These are phyloP conservation scores for Sebastes paucispinis DNA, from an alignment of 2,797 vertebrate genomes.

Conservation along the genomic window DNA sequence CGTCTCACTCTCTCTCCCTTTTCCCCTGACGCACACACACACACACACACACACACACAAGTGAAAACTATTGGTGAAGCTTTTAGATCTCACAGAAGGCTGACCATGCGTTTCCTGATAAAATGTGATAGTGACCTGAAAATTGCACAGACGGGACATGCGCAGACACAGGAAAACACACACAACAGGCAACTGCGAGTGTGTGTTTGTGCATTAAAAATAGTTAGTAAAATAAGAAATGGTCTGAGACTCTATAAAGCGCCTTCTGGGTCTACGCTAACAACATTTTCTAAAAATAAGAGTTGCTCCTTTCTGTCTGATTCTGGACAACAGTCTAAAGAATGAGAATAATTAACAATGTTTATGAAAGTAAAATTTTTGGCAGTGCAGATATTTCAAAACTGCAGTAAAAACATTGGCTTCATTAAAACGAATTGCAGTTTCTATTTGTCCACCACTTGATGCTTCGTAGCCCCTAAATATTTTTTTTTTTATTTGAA, in stretches of 20 bases:
- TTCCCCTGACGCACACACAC: neutral
- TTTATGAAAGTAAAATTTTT: neutral
- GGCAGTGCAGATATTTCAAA: neutral
- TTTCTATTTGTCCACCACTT: neutral
- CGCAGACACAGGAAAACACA: neutral
- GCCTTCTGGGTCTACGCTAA: neutral
- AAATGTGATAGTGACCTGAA: constrained; percentile 36
- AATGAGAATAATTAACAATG: neutral
- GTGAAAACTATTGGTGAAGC: neutral
- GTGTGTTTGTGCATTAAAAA: neutral
- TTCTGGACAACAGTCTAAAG: neutral
- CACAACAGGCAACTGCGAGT: neutral
- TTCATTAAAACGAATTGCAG: neutral
- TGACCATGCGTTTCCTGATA: constrained; percentile 22
- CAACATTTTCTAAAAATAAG: neutral
- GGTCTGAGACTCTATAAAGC: neutral
- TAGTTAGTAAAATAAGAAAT: neutral
- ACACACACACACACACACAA: neutral
- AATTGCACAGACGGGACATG: neutral
- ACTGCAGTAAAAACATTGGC: neutral
- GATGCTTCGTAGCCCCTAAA: neutral
- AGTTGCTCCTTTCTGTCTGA: neutral
- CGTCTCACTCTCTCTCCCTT: neutral
- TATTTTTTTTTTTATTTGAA: neutral
- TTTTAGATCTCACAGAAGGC: constrained; percentile 17